These are phyloP conservation scores for Ophioninae sp. DNA, from an alignment of 2,888 invertebrate species.

Conservation along the genomic window DNA sequence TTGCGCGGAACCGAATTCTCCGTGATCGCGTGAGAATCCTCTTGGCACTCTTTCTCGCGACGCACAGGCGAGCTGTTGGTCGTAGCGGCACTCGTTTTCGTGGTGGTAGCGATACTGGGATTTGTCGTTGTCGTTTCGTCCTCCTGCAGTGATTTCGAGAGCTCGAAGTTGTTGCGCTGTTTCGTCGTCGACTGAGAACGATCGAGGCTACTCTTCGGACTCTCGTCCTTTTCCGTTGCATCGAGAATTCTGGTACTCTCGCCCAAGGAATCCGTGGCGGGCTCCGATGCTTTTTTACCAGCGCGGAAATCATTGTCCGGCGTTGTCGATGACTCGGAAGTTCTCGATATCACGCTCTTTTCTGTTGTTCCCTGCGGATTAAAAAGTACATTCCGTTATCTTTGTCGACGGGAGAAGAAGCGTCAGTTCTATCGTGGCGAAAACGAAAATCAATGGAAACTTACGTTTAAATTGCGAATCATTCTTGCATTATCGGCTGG, in stretches of 20 bases:
- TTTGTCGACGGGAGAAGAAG: neutral
- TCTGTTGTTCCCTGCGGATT: slow-evolving; percentile 78
- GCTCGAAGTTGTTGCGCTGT: slow-evolving; percentile 69
- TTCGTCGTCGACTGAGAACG: slow-evolving; percentile 33
- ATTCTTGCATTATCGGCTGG: slow-evolving; percentile 71
- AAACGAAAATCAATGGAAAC: slow-evolving; percentile 40
- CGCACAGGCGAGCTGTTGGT: neutral
- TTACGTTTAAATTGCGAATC: slow-evolving; percentile 73
- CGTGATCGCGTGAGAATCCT: slow-evolving; percentile 15
- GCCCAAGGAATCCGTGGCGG: slow-evolving; percentile 57
- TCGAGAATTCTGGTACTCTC: slow-evolving; percentile 68
- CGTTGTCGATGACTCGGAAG: slow-evolving; percentile 63
- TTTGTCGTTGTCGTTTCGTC: slow-evolving; percentile 52
- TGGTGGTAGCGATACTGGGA: neutral
- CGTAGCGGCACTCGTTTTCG: slow-evolving; percentile 15
- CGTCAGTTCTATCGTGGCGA: neutral
- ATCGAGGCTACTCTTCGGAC: slow-evolving; percentile 56
- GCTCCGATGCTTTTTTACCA: slow-evolving; percentile 48
- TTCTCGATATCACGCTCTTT: slow-evolving; percentile 78
- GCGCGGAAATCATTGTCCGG: slow-evolving; percentile 81
- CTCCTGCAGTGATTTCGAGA: slow-evolving; percentile 60
- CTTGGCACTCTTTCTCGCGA: slow-evolving; percentile 30
- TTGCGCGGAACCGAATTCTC: slow-evolving; percentile 14
- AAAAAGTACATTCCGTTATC: neutral
- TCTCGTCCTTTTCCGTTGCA: slow-evolving; percentile 81